Evolutionary conservation across 2,797 vertebrate species (phyloP).

Genomic region (Gymnodraco acuticeps): DNA sequence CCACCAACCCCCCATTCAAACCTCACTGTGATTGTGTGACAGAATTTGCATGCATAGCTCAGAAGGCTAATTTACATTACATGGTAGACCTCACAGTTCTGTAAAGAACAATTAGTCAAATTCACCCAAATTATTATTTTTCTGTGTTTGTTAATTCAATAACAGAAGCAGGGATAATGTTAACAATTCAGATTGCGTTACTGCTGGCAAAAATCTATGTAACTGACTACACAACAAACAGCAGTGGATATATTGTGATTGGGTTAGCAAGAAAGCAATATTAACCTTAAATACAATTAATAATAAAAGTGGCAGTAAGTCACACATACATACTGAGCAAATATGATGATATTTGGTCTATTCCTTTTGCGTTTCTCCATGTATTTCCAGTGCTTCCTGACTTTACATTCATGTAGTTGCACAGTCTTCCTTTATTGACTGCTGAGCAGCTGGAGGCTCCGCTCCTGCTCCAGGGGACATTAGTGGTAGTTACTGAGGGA

Average conservation of each 20-base stretch:
- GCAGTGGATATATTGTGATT: too few relatives aligned
- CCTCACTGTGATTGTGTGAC: not conserved
- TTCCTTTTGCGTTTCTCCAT: not conserved
- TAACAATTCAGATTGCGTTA: not conserved
- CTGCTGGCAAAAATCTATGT: too few relatives aligned
- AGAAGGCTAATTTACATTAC: not conserved
- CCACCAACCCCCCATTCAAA: not conserved
- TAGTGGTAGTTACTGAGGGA: conserved; percentile 30
- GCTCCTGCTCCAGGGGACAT: conserved; percentile 33
- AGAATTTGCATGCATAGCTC: not conserved
- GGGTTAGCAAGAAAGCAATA: too few relatives aligned
- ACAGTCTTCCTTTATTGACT: conserved; percentile 27
- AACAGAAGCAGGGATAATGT: not conserved
- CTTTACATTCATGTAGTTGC: conserved; percentile 1
- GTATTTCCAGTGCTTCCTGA: not conserved
- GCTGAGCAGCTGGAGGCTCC: conserved; percentile 27
- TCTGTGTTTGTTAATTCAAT: not conserved
- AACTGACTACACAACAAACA: too few relatives aligned
- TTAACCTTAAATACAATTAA: too few relatives aligned
- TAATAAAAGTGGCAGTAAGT: too few relatives aligned
- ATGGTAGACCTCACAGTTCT: not conserved
- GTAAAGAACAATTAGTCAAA: not conserved
- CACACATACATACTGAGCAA: not conserved
- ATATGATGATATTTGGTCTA: not conserved
- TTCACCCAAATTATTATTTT: not conserved